These are phyloP conservation scores for Microcaecilia unicolor DNA, from an alignment of 2,797 vertebrate genomes.

Conservation along the genomic window DNA sequence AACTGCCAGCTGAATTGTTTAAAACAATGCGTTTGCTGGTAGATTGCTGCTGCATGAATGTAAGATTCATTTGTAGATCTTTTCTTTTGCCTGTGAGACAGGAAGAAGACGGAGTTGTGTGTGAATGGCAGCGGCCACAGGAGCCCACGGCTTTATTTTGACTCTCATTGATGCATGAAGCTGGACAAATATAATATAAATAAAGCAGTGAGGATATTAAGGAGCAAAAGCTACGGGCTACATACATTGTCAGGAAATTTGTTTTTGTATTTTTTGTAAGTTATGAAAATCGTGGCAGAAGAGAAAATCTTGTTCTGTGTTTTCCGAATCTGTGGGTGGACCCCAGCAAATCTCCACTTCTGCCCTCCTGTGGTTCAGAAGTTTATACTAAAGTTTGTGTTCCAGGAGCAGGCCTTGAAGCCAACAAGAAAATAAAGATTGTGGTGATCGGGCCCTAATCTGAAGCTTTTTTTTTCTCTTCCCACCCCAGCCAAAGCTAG, in stretches of 20 bases:
- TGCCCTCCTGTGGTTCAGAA: slow-evolving; percentile 42
- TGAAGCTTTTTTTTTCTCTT: slow-evolving; percentile 13
- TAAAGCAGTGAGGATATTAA: too few relatives aligned
- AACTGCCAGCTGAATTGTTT: too few relatives aligned
- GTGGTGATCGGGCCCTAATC: slow-evolving; percentile 33
- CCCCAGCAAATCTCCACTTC: slow-evolving; percentile 44
- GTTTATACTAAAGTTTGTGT: slow-evolving; percentile 48
- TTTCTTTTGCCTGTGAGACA: background rate
- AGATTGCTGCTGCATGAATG: background rate
- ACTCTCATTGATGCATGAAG: too few relatives aligned
- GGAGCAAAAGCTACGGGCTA: too few relatives aligned
- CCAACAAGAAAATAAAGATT: slow-evolving; percentile 4
- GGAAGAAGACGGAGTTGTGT: too few relatives aligned
- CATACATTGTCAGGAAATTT: slow-evolving; percentile 7
- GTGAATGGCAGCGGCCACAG: too few relatives aligned
- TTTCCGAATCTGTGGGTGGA: slow-evolving; percentile 49
- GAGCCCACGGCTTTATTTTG: too few relatives aligned
- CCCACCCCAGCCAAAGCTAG: slow-evolving; percentile 13
- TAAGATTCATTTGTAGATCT: background rate
- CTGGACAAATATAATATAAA: too few relatives aligned
- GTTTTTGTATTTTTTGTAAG: slow-evolving; percentile 3
- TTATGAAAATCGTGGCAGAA: background rate
- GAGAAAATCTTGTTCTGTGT: slow-evolving; percentile 31
- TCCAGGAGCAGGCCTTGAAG: slow-evolving; percentile 42
- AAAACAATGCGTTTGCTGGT: too few relatives aligned